These are phyloP conservation scores for Masnerella sp. DNA, from an alignment of 2,888 invertebrate genomes.

Conservation along the genomic window DNA sequence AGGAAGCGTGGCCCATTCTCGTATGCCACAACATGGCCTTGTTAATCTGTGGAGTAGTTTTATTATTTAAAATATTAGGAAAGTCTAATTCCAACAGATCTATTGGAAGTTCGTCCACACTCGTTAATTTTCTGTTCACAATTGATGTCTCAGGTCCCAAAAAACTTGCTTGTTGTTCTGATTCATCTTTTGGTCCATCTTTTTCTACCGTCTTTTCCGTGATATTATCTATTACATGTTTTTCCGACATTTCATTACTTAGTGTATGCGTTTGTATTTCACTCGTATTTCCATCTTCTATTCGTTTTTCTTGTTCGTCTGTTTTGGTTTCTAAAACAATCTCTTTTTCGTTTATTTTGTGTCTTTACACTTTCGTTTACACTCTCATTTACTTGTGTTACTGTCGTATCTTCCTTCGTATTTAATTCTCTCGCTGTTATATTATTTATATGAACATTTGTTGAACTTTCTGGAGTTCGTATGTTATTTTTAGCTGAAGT, in stretches of 20 bases:
- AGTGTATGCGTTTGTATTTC: background rate
- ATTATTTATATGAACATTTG: background rate
- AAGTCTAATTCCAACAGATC: background rate
- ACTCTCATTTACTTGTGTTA: background rate
- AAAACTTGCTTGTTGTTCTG: background rate
- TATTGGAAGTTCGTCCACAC: background rate
- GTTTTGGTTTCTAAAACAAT: background rate
- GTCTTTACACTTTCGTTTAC: background rate
- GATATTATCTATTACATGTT: background rate
- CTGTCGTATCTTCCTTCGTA: background rate
- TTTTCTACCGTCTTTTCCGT: background rate
- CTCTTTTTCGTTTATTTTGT: background rate
- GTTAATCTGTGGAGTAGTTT: background rate
- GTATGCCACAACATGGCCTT: conserved; percentile 13
- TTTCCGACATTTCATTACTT: background rate
- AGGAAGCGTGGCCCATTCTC: conserved; percentile 12
- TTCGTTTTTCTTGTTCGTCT: background rate
- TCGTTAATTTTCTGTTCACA: background rate
- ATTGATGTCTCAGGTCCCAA: background rate
- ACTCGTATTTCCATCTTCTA: background rate
- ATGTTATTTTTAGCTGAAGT: background rate
- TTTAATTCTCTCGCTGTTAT: background rate
- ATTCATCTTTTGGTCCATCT: background rate
- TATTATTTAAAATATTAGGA: background rate
- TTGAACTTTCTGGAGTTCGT: conserved; percentile 21